Evolutionary conservation across 2,113 vertebrate genomes (phyloP).

Genomic region (Lagopus leucura): DNA sequence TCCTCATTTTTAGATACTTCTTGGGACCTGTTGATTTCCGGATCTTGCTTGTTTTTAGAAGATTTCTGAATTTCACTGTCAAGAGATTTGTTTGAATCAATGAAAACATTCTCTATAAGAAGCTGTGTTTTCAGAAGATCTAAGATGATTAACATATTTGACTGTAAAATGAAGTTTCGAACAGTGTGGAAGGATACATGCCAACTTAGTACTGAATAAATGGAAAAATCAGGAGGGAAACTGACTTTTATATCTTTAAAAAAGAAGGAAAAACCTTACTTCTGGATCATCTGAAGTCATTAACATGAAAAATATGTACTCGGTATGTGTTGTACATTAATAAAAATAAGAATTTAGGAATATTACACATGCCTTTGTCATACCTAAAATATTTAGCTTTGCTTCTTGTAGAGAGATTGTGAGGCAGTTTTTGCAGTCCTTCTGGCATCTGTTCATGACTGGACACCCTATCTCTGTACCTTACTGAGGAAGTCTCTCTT

Average conservation of each 20-base stretch:
- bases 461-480: background rate
- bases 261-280: background rate
- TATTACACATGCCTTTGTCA: background rate
- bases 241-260: background rate
- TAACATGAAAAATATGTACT: background rate
- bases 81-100: constrained; percentile 51
- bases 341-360: background rate
- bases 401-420: background rate
- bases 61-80: constrained; percentile 37
- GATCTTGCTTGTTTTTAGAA: constrained; percentile 8
- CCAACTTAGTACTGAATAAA: background rate
- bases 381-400: constrained; percentile 27
- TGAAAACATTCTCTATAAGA: background rate
- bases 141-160: background rate
- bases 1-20: background rate
- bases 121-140: background rate
- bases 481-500: background rate
- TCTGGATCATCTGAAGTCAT: background rate
- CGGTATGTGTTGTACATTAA: background rate
- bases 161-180: background rate
- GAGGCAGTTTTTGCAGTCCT: background rate
- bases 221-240: background rate
- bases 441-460: background rate
- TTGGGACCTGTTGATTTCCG: background rate
- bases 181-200: background rate